Evolutionary conservation across 1,140 invertebrate species (phyloP), one percentile per base, ranked within the genome.

Genomic region (Nasonia longicornis): DNA sequence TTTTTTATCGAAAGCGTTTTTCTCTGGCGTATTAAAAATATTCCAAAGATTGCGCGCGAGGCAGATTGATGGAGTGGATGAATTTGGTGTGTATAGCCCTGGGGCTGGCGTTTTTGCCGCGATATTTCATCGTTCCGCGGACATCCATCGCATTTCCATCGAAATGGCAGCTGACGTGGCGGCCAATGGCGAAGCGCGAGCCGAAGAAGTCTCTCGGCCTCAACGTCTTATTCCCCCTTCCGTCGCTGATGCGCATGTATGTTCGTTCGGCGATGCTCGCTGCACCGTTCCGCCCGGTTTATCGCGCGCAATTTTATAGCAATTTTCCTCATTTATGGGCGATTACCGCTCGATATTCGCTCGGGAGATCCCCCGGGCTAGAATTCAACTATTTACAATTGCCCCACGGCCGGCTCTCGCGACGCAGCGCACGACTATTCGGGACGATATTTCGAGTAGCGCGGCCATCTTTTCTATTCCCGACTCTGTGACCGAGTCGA

Each of bases 271-370:
- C 35, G 35, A n/a, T 48, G 45, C n/a, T 42, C 52, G 76, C 69
- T n/a, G 70, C 58, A 26, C 77, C 66, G 70, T 67, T 63, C 12
- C 45, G 69, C 14, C 83, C 86, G 77, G 86, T 84, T 85, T 85
- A 88, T 88, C 86, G 82, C 85, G 87, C 87, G 87, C 87, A 91
- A 90, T 91, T 90, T 91, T 87, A 89, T 89, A 91, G 86, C 89
- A 91, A 90, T 91, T 91, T 90, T 89, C 88, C 89, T 88, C 87
- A 87, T 90, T 91, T 88, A 84, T 80, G 84, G 83, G 0, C 83
- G 88, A 90, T 90, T 88, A 88, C 84, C 86, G 86, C 84, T 83
- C 83, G 85, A 86, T 88, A 84, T 83, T 85, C 79, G 80, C 6
- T 26, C 20, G 10, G 7, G n/a, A 77, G 75, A 79, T 81, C 81